Conservation (phyloP, 2,113 vertebrate species). For the Campylomormyrus tamandua region DNA sequence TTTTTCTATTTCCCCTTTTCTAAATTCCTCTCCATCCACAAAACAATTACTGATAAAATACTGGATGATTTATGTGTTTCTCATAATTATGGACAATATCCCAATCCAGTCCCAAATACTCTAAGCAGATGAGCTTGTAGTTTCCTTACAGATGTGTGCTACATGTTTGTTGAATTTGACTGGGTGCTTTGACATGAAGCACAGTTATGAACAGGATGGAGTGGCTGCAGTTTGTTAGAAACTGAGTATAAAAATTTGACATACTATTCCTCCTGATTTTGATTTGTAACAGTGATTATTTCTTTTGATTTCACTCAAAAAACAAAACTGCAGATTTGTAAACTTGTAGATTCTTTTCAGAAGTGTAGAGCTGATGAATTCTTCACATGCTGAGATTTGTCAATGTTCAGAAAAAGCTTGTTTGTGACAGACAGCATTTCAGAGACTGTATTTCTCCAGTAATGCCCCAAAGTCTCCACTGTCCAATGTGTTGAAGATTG, state of each 20-base stretch:
- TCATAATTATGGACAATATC: neutral
- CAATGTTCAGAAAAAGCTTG: neutral
- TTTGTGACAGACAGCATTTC: neutral
- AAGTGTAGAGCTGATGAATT: neutral
- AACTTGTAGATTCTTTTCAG: neutral
- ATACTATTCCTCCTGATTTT: neutral
- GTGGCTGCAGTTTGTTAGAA: neutral
- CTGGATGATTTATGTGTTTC: neutral
- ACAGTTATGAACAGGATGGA: neutral
- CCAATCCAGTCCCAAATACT: neutral
- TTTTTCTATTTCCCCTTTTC: constrained; percentile 9
- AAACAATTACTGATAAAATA: neutral
- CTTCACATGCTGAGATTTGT: neutral
- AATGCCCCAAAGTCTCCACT: neutral
- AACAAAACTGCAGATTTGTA: neutral
- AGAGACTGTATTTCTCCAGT: constrained; percentile 18
- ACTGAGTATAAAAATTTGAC: constrained; percentile 2
- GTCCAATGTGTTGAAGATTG: neutral
- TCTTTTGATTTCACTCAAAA: neutral
- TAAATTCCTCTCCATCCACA: neutral
- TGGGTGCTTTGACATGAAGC: neutral
- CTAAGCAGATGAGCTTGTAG: neutral
- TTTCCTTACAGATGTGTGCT: neutral
- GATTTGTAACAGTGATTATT: neutral
- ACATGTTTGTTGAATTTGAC: constrained; percentile 1